phyloP scores from a whole-genome alignment of 2,113 vertebrate species.

The Ochotona princeps region DNA sequence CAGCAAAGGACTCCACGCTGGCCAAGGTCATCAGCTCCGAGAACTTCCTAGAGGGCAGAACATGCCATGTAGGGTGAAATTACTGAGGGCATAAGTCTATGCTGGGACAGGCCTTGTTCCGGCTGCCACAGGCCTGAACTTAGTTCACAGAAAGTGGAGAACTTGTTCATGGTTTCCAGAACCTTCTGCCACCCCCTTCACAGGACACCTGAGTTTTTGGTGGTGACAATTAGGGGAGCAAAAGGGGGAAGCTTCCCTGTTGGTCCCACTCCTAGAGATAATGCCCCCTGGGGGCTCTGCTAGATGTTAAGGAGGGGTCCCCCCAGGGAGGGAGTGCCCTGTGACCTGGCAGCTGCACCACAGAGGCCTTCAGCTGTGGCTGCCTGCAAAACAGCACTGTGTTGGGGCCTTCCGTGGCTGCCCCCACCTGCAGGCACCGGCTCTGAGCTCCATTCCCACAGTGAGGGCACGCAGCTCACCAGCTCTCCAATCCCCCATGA shows the following conservation, averaged over 20 bases:
- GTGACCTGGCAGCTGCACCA: not conserved
- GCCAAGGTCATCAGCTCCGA: rapidly evolving
- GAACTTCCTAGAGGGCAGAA: not conserved
- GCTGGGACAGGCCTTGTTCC: too few relatives aligned
- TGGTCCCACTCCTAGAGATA: not conserved
- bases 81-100: too few relatives aligned
- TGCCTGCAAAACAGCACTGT: not conserved
- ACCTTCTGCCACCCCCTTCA: not conserved
- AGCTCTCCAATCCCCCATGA: constrained; percentile 56
- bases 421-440: not conserved
- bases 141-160: not conserved
- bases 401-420: not conserved
- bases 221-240: too few relatives aligned
- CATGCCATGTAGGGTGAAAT: too few relatives aligned
- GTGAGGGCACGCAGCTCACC: not conserved
- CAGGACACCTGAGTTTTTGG: not conserved
- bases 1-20: rapidly evolving
- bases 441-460: constrained; percentile 44
- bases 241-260: not conserved
- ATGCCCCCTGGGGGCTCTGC: not conserved
- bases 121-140: too few relatives aligned
- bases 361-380: constrained; percentile 43
- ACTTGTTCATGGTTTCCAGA: not conserved
- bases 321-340: not conserved
- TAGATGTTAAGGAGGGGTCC: not conserved